phyloP scores from a whole-genome alignment of 2,888 invertebrate genomes.

The Augiades crinisus region DNA sequence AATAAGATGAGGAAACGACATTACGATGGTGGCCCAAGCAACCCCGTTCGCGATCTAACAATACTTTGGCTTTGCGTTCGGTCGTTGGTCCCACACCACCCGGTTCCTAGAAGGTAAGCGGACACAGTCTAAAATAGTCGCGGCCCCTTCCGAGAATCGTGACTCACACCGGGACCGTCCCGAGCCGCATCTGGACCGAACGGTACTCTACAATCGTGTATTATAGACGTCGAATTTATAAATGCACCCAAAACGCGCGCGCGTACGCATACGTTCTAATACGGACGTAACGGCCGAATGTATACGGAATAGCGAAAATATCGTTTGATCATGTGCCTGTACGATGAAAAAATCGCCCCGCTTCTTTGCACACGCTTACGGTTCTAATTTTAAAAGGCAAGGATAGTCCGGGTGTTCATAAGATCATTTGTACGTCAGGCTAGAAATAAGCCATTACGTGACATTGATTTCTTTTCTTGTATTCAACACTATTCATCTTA shows the following conservation, averaged over 20 bases:
- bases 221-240: slow-evolving; percentile 42
- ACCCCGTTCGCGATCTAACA: slow-evolving; percentile 75
- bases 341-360: slow-evolving; percentile 13
- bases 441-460: background rate
- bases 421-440: background rate
- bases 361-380: slow-evolving; percentile 18
- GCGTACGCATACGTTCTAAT: slow-evolving; percentile 28
- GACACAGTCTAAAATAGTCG: slow-evolving; percentile 78
- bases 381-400: slow-evolving; percentile 20
- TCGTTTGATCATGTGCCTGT: slow-evolving; percentile 23
- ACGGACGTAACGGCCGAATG: slow-evolving; percentile 25
- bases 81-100: slow-evolving; percentile 74
- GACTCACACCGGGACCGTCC: slow-evolving; percentile 71
- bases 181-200: slow-evolving; percentile 69
- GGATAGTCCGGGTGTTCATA: slow-evolving; percentile 6
- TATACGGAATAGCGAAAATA: slow-evolving; percentile 14
- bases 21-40: slow-evolving; percentile 45
- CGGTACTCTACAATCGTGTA: slow-evolving; percentile 41
- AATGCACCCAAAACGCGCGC: slow-evolving; percentile 41
- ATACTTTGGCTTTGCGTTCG: slow-evolving; percentile 70
- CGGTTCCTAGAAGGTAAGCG: slow-evolving; percentile 79
- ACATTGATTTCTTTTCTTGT: background rate
- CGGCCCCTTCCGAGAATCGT: slow-evolving; percentile 74
- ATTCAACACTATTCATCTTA: background rate
- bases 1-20: slow-evolving; percentile 63